Conservation (phyloP, 2,888 invertebrate species). For the Keiferia lycopersicella region DNA sequence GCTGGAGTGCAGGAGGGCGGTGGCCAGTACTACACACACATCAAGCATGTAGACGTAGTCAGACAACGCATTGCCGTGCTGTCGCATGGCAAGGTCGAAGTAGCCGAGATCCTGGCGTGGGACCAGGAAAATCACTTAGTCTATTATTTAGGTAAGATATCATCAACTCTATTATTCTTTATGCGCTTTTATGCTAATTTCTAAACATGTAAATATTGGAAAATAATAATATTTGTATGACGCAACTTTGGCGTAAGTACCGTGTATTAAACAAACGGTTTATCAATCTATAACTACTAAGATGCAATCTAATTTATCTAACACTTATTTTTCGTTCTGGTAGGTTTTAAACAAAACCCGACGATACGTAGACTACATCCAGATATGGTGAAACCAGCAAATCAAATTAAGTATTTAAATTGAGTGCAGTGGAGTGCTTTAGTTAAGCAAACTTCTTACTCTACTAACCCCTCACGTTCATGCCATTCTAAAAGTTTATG, state of each 20-base stretch:
- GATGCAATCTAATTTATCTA: conserved; percentile 7
- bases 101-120: conserved; percentile 91
- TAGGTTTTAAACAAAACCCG: conserved; percentile 66
- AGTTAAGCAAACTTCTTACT: conserved; percentile 40
- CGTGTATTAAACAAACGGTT: background rate
- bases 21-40: conserved; percentile 92
- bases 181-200: background rate
- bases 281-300: background rate
- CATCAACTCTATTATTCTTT: background rate
- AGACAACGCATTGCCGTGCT: conserved; percentile 92
- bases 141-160: conserved; percentile 82
- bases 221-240: conserved; percentile 21
- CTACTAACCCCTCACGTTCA: conserved; percentile 43
- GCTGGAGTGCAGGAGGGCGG: conserved; percentile 92
- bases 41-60: conserved; percentile 91
- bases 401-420: conserved; percentile 77
- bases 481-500: conserved; percentile 26
- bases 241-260: background rate
- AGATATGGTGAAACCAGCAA: conserved; percentile 66
- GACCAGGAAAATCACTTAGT: conserved; percentile 91
- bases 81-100: conserved; percentile 93
- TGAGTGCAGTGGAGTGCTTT: conserved; percentile 67
- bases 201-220: conserved; percentile 21
- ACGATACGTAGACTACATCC: conserved; percentile 65
- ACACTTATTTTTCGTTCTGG: conserved; percentile 38